phyloP scores from a whole-genome alignment of 2,888 invertebrate species.

The Formica aserva region DNA sequence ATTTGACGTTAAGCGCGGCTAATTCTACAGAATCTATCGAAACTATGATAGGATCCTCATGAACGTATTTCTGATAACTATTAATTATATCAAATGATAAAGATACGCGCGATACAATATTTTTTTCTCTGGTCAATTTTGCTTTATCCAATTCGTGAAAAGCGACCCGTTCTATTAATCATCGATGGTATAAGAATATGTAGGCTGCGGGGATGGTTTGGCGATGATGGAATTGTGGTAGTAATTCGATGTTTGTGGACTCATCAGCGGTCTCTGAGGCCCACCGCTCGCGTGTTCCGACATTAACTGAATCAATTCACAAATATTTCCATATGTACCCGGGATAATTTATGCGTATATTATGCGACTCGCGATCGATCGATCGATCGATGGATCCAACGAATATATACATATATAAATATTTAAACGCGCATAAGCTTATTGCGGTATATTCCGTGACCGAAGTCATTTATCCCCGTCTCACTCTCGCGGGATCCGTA shows the following conservation, averaged over 20 bases:
- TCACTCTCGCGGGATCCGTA: background rate
- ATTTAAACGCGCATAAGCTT: background rate
- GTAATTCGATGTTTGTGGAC: slow-evolving; percentile 41
- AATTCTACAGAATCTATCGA: background rate
- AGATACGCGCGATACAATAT: background rate
- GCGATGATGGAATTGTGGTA: slow-evolving; percentile 27
- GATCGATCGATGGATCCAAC: slow-evolving; percentile 30
- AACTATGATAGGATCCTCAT: background rate
- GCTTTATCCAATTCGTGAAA: background rate
- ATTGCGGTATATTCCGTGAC: background rate
- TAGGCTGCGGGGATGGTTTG: background rate
- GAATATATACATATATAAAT: background rate
- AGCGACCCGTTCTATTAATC: slow-evolving; percentile 6
- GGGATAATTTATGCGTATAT: slow-evolving; percentile 29
- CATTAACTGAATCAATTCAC: slow-evolving; percentile 46
- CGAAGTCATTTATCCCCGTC: background rate
- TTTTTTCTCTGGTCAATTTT: background rate
- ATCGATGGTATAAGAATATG: background rate
- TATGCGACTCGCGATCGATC: no score
- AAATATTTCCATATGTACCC: slow-evolving; percentile 30
- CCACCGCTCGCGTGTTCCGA: slow-evolving; percentile 12
- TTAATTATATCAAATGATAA: background rate
- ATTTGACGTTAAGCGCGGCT: background rate
- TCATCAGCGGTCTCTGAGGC: slow-evolving; percentile 39
- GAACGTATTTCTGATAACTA: background rate